Evolutionary conservation across 2,797 vertebrate species (phyloP).

Genomic region (Poeciliopsis infans): DNA sequence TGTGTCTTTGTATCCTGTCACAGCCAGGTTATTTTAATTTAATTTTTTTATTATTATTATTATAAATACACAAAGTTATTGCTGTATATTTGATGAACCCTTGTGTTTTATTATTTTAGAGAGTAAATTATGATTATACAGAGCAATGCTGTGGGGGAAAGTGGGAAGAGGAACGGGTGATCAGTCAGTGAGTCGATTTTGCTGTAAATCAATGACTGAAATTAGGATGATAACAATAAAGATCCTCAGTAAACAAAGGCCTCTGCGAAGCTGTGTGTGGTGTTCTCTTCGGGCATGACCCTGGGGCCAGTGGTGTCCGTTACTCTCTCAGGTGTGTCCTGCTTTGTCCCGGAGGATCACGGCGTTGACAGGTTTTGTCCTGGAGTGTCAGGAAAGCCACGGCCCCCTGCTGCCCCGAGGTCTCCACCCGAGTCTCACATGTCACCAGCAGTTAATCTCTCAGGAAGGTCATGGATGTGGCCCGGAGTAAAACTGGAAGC

Average conservation of each 20-base stretch:
- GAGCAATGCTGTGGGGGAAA: slow-evolving; percentile 32
- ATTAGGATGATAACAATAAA: slow-evolving; percentile 46
- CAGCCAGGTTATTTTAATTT: slow-evolving; percentile 29
- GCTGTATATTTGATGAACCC: slow-evolving; percentile 66
- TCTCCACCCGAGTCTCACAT: slow-evolving; percentile 46
- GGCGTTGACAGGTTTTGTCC: slow-evolving; percentile 56
- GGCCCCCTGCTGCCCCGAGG: not conserved
- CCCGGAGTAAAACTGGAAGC: not conserved
- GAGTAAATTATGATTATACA: slow-evolving; percentile 73
- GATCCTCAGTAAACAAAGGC: slow-evolving; percentile 2
- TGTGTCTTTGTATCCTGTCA: slow-evolving; percentile 36
- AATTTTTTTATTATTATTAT: not conserved
- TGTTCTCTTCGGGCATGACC: slow-evolving; percentile 43
- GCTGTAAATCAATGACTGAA: slow-evolving; percentile 57
- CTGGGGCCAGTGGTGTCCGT: slow-evolving; percentile 45
- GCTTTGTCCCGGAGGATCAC: slow-evolving; percentile 49
- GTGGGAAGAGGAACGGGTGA: slow-evolving; percentile 23
- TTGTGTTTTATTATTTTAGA: slow-evolving; percentile 64
- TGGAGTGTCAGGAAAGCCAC: slow-evolving; percentile 50
- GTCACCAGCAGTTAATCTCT: slow-evolving; percentile 28
- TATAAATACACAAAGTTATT: slow-evolving; percentile 52
- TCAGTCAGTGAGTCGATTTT: slow-evolving; percentile 33
- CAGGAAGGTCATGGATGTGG: slow-evolving; percentile 33
- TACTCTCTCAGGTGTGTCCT: slow-evolving; percentile 61
- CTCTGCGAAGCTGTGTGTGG: slow-evolving; percentile 14